Conservation (phyloP, 2,888 invertebrate genomes). For the Arenicola marina region DNA sequence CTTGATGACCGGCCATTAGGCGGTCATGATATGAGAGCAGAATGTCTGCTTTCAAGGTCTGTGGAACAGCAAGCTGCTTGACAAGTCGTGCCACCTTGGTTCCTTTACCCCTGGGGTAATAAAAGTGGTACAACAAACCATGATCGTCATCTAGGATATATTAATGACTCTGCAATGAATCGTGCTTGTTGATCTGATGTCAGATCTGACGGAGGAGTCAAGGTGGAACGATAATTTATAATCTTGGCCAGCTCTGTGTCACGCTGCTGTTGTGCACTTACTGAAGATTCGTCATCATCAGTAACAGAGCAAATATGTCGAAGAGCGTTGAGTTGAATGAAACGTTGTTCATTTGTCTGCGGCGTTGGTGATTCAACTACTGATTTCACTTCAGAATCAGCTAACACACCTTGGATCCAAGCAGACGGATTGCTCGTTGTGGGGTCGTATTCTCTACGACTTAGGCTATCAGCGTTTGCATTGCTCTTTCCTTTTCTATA, state of each 20-base stretch:
- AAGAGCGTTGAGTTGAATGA: too few species aligned
- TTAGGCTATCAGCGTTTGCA: constrained; percentile 7
- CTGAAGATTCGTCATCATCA: too few species aligned
- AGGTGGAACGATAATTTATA: neutral
- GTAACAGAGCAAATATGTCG: too few species aligned
- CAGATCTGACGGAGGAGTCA: neutral
- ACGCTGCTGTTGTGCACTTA: too few species aligned
- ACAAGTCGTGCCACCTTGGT: neutral
- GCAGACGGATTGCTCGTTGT: neutral
- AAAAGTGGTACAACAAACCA: neutral
- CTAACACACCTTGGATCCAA: too few species aligned
- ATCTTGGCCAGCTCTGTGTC: too few species aligned
- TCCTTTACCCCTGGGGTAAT: neutral
- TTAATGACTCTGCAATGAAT: neutral
- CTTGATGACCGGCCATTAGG: constrained; percentile 26
- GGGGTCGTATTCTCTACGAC: neutral
- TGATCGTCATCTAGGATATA: constrained; percentile 1
- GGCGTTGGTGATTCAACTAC: too few species aligned
- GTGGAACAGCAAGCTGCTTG: constrained; percentile 15
- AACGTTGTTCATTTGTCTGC: too few species aligned
- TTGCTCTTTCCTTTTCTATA: constrained; percentile 2
- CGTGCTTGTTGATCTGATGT: neutral
- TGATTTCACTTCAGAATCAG: too few species aligned
- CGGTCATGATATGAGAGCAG: constrained; percentile 28
- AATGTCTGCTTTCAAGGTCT: constrained; percentile 19